Percentiles rank a stretch among this genome's conserved stretches.
Evolutionary conservation across 2,113 vertebrate species (phyloP).

Genomic region (Amazona guildingii): DNA sequence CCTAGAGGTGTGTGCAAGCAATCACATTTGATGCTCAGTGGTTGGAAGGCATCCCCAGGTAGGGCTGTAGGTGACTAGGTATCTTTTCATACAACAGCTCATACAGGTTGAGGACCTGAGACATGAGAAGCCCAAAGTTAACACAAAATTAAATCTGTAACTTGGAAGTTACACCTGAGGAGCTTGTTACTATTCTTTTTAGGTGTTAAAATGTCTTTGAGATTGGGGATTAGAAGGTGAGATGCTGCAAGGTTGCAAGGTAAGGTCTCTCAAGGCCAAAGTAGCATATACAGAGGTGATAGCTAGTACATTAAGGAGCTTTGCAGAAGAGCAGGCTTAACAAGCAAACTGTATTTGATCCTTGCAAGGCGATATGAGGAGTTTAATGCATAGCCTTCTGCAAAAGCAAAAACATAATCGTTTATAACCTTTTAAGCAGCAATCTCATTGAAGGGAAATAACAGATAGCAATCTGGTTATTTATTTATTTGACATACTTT

Average conservation of each 20-base stretch:
- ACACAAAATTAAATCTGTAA: background rate
- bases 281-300: background rate
- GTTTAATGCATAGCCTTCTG: background rate
- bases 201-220: background rate
- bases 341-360: background rate
- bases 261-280: background rate
- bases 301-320: background rate
- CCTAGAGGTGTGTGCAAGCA: background rate
- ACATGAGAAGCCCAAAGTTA: background rate
- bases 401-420: background rate
- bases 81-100: background rate
- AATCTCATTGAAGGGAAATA: constrained; percentile 15
- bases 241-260: background rate
- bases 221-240: background rate
- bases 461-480: constrained; percentile 15
- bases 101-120: background rate
- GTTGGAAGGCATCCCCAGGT: background rate
- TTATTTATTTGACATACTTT: constrained; percentile 42
- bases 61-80: background rate
- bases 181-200: background rate
- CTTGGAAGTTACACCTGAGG: background rate
- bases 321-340: background rate
- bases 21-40: too few species aligned
- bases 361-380: background rate
- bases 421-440: constrained; percentile 34